These are phyloP conservation scores for Enteromius thamalakanensis DNA, from an alignment of 2,797 vertebrate species.

Conservation along the genomic window DNA sequence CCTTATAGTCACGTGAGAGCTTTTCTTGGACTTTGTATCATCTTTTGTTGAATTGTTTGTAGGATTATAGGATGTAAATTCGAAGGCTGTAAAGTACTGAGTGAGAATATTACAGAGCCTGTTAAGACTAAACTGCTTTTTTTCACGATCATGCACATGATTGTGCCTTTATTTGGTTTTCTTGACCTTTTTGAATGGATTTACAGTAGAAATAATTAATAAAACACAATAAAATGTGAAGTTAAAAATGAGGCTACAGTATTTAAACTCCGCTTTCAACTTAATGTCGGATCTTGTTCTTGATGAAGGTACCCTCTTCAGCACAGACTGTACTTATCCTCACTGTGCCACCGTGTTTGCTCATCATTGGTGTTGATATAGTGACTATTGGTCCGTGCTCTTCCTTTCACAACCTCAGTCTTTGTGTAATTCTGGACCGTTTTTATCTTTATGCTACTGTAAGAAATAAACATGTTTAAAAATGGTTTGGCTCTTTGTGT, in stretches of 20 bases:
- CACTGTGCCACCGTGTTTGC: slow-evolving; percentile 46
- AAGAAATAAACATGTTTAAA: slow-evolving; percentile 73
- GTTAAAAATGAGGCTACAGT: slow-evolving; percentile 11
- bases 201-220: neutral
- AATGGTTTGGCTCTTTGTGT: neutral
- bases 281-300: neutral
- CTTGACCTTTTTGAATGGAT: neutral
- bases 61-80: slow-evolving; percentile 21
- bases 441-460: slow-evolving; percentile 76
- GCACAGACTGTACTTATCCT: slow-evolving; percentile 58
- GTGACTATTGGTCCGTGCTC: slow-evolving; percentile 49
- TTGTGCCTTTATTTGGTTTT: neutral
- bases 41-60: slow-evolving; percentile 22
- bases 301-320: neutral
- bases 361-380: slow-evolving; percentile 55
- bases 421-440: slow-evolving; percentile 68
- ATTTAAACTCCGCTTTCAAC: neutral
- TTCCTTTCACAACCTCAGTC: slow-evolving; percentile 43
- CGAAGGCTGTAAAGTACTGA: neutral
- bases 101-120: neutral
- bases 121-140: neutral
- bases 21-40: neutral
- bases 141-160: neutral
- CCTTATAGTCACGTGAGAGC: slow-evolving; percentile 6
- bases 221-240: neutral